These are phyloP conservation scores for Cosmopolites sordidus DNA, from an alignment of 2,888 invertebrate genomes.

Conservation along the genomic window DNA sequence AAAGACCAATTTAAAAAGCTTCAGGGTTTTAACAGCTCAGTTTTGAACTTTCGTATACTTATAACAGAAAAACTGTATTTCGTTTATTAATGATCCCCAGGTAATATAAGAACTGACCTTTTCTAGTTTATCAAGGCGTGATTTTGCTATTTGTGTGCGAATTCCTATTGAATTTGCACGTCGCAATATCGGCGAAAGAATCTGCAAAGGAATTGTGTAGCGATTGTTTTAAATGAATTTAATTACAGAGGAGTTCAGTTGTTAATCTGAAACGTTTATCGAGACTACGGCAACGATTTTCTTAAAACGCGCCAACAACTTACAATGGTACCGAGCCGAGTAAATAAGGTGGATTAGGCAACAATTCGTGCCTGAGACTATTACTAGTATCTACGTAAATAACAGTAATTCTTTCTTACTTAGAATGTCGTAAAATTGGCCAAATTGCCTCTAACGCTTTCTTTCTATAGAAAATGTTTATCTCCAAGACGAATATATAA, in stretches of 20 bases:
- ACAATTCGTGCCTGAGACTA: too few relatives aligned
- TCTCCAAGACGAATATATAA: too few relatives aligned
- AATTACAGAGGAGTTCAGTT: neutral
- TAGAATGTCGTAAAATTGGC: neutral
- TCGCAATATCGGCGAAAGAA: neutral
- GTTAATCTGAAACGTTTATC: neutral
- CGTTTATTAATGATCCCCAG: too few relatives aligned
- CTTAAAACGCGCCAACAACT: neutral
- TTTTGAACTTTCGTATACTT: too few relatives aligned
- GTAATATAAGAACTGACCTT: too few relatives aligned
- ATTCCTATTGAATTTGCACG: neutral
- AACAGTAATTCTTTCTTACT: neutral
- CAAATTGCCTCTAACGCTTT: neutral
- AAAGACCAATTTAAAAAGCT: too few relatives aligned
- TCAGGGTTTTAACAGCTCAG: too few relatives aligned
- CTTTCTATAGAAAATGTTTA: too few relatives aligned
- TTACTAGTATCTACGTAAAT: neutral
- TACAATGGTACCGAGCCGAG: neutral
- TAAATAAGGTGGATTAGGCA: neutral
- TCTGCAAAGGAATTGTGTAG: neutral
- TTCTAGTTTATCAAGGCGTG: too few relatives aligned
- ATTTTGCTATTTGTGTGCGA: neutral
- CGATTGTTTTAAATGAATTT: constrained; percentile 2
- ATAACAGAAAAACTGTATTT: too few relatives aligned
- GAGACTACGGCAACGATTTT: neutral